phyloP scores from a whole-genome alignment of 2,113 vertebrate genomes.

The Choloepus hoffmanni region DNA sequence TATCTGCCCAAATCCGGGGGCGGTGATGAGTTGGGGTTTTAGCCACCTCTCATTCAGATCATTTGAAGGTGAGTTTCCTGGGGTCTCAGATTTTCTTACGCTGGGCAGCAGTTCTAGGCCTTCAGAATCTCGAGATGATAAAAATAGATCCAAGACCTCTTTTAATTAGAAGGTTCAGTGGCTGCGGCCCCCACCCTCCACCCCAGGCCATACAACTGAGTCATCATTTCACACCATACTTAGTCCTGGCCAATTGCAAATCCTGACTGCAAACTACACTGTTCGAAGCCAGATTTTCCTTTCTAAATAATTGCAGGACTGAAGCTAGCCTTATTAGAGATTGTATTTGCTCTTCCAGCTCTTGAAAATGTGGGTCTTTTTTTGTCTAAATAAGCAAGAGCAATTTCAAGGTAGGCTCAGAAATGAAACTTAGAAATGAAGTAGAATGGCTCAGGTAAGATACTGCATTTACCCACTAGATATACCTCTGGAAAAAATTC shows the following conservation, averaged over 20 bases:
- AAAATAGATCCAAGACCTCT: not conserved
- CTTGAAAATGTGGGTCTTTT: not conserved
- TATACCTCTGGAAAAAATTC: conserved; percentile 16
- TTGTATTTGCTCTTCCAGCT: conserved; percentile 39
- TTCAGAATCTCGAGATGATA: not conserved
- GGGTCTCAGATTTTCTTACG: not conserved
- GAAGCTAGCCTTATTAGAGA: conserved; percentile 53
- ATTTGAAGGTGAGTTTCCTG: conserved; percentile 36
- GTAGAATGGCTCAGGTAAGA: conserved; percentile 7
- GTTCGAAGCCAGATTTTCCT: conserved; percentile 55
- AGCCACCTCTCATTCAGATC: not conserved
- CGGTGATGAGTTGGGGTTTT: not conserved
- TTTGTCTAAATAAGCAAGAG: not conserved
- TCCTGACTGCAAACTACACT: conserved; percentile 27
- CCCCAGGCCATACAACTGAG: conserved; percentile 21
- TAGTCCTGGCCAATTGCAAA: conserved; percentile 42
- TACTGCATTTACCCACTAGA: not conserved
- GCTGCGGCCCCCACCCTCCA: not conserved
- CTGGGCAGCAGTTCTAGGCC: not conserved
- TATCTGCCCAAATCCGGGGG: not conserved
- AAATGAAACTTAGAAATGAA: conserved; percentile 43
- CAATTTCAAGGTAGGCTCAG: conserved; percentile 49
- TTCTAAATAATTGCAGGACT: conserved; percentile 52
- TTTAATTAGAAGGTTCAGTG: not conserved
- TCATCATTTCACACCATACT: conserved; percentile 55